Evolutionary conservation across 1,140 invertebrate genomes (phyloP).

Genomic region (Vanessa tameamea): DNA sequence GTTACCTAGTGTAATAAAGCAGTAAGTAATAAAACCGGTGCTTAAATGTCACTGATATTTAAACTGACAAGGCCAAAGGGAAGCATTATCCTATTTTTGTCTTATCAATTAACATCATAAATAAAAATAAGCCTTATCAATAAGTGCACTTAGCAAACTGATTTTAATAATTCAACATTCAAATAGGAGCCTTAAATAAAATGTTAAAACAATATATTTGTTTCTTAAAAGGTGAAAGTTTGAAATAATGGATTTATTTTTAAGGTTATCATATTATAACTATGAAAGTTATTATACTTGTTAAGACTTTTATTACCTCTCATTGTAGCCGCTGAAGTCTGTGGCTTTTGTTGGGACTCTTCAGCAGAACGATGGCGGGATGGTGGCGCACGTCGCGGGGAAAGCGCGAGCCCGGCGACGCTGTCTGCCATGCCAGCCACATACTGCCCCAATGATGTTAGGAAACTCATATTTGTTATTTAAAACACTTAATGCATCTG

Average conservation of each 20-base stretch:
- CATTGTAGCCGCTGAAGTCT: constrained; percentile 68
- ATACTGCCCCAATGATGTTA: constrained; percentile 90
- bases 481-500: constrained; percentile 49
- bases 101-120: neutral
- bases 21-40: constrained; percentile 60
- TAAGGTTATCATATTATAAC: neutral
- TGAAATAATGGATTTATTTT: neutral
- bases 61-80: constrained; percentile 51
- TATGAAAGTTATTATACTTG: neutral
- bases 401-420: constrained; percentile 88
- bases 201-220: too few relatives aligned
- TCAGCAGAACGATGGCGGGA: constrained; percentile 84
- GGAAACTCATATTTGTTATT: constrained; percentile 86
- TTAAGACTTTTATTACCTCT: constrained; percentile 51
- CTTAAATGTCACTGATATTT: constrained; percentile 59
- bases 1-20: constrained; percentile 53
- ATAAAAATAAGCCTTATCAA: neutral
- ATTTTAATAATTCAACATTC: neutral
- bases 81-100: constrained; percentile 22
- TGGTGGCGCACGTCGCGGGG: constrained; percentile 88
- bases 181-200: neutral
- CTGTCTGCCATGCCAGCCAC: constrained; percentile 87
- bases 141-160: neutral
- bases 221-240: neutral
- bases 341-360: constrained; percentile 68